Conservation (phyloP, 2,888 invertebrate genomes). For the Zhengitettix transpicula region DNA sequence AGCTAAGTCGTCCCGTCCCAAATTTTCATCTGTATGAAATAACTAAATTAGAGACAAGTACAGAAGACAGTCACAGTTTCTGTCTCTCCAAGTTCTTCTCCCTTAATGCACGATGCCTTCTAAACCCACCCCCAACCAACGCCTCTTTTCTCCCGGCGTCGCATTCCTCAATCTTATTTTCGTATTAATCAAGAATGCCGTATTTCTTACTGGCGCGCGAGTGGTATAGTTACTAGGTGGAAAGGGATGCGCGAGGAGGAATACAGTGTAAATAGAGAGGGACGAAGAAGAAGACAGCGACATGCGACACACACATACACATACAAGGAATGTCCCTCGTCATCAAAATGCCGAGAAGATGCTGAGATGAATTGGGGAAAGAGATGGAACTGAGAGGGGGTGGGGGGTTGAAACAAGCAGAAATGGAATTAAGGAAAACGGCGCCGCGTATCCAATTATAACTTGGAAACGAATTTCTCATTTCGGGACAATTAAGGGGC, state of each 20-base stretch:
- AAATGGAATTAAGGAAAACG: constrained; percentile 15
- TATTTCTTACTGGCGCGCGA: constrained; percentile 9
- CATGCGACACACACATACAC: background rate
- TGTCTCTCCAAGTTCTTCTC: background rate
- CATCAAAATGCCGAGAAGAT: constrained; percentile 11
- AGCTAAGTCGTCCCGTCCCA: background rate
- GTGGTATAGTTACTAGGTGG: too few species aligned
- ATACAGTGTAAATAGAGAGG: too few species aligned
- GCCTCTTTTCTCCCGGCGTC: background rate
- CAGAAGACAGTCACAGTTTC: constrained; percentile 4
- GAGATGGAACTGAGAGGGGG: constrained; percentile 7
- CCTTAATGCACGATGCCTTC: background rate
- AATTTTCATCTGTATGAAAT: constrained; percentile 12
- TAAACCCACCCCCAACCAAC: background rate
- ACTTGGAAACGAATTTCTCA: constrained; percentile 38
- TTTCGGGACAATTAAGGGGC: constrained; percentile 37
- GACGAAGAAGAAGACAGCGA: too few species aligned
- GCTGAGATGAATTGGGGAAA: constrained; percentile 13
- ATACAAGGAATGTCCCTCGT: constrained; percentile 9
- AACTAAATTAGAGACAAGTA: constrained; percentile 10
- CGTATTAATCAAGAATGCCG: constrained; percentile 10
- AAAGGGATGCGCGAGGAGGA: too few species aligned
- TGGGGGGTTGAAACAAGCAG: constrained; percentile 8
- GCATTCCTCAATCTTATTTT: constrained; percentile 3
- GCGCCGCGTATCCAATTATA: constrained; percentile 34